A percentile compares a stretch with the other conserved stretches of the same genome.
Evolutionary conservation across 1,140 invertebrate species (phyloP).

Genomic region (Ladona fulva): DNA sequence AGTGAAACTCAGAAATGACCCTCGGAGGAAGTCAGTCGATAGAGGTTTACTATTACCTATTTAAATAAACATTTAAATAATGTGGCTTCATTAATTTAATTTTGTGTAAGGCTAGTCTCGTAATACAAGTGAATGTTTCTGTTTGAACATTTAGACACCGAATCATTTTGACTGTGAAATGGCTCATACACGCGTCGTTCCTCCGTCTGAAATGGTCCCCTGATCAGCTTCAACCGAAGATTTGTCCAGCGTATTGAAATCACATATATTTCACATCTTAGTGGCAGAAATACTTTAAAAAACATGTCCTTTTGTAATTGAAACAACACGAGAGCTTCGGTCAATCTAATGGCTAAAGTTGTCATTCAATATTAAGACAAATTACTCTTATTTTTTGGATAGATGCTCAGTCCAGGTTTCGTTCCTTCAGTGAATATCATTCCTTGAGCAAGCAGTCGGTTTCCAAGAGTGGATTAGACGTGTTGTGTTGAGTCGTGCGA

Average conservation of each 20-base stretch:
- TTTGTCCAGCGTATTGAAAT: constrained; percentile 16
- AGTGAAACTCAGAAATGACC: no score
- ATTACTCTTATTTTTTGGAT: constrained; percentile 22
- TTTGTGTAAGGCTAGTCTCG: constrained; percentile 9
- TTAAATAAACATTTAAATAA: not conserved
- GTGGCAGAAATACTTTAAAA: constrained; percentile 10
- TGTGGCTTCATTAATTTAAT: not conserved
- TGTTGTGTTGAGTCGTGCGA: constrained; percentile 12
- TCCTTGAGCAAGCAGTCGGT: constrained; percentile 12
- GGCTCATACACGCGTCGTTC: constrained; percentile 16
- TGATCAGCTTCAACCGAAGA: constrained; percentile 17
- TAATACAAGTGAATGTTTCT: not conserved
- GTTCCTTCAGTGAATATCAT: constrained; percentile 13
- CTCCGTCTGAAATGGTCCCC: not conserved
- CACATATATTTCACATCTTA: constrained; percentile 14
- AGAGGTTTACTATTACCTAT: not conserved
- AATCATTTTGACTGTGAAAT: not conserved
- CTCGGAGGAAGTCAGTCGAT: no score
- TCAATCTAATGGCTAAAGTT: constrained; percentile 16
- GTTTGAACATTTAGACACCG: not conserved
- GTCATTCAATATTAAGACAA: constrained; percentile 20
- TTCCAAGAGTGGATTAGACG: constrained; percentile 13
- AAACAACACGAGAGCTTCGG: constrained; percentile 11
- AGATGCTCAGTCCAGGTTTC: constrained; percentile 16
- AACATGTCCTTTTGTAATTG: constrained; percentile 15